Base-by-base conservation (phyloP, 2,113 vertebrate species). In the Todiramphus saurophagus region DNA sequence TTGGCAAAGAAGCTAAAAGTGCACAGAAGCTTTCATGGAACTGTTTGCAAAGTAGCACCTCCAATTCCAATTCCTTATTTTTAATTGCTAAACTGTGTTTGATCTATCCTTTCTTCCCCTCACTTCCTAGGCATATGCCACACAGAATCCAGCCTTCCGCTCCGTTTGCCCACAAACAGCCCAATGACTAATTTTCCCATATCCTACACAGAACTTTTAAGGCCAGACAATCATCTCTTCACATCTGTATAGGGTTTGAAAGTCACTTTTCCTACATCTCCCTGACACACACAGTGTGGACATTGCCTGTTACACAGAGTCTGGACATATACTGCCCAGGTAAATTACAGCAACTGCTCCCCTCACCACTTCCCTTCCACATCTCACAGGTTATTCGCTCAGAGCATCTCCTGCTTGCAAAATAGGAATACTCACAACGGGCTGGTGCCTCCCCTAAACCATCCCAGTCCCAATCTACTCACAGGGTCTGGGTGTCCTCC, bases 401-500 rank as follows among this genome's bases (percentile, higher is more conserved):
- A 24, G 50, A 69, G 55, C 39, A 50, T 43, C 63, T 76, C 50
- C 33, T 59, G 44, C 20, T 74, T 33, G 25, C 59, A 48, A 37
- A 68, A 14, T 1, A n/a, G 0, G 4, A 80, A 37, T 3, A 11
- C 20, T 56, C 43, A 7, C 60, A 53, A 20, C 23, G 1, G 3
- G 15, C 17, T 30, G 3, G 16, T 4, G 13, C 18, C 72, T 70
- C 18, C 39, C 33, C 46, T 25, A 31, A 53, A 37, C 9, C 28
- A 11, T 11, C 18, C 27, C 74, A 9, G 10, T 11, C 18, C 27
- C 74, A 9, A 8, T 2, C 30, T 98, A 99, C 99, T 99, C 93
- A 99, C 99, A 99, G 96, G 6, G 97, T 98, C 96, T 99, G 98
- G 7, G 99, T 99, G 93, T 97, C 95, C n/a, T 94, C 93, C 5